Evolutionary conservation across 2,888 invertebrate species (phyloP), one percentile per base, ranked within the genome.

Genomic region (Ischnus inquisitorius): DNA sequence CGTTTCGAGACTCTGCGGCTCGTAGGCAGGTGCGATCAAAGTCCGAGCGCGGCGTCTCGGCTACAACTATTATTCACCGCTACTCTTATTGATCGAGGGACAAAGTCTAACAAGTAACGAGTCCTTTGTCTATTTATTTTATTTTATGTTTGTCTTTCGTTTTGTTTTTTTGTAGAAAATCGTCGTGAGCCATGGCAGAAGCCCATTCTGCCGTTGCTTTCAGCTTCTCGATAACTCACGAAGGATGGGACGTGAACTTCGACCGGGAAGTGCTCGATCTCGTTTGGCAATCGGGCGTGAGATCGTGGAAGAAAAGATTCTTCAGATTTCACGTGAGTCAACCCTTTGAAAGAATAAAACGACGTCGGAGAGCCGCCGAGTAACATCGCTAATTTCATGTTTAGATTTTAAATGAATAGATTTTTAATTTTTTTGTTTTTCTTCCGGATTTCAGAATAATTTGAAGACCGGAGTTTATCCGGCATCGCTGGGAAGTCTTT

Each of bases 181-280:
- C 62, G 3, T 48, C 22, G 57, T 65, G 81, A 79, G 71, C 51
- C 86, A 99, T 99, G 99, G 99, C 99, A 92, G 99, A 99, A 97
- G 99, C 99, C 88, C 99, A 99, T 95, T 97, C 98, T 86, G 99
- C 99, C 77, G 99, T 99, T 86, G 99, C 99, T 85, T 99, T 99
- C 94, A 98, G 98, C 76, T 99, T 99, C 94, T 96, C 98, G 67
- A 98, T 99, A 90, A 98, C 99, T 85, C 99, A 99, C 93, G 99
- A 99, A 93, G 99, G 99, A 88, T 98, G 99, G 95, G 98, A 99
- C 92, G 98, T 99, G 74, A 98, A 99, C 94, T 98, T 99, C 93
- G 99, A 99, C 93, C 96, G 98, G 82, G 99, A 99, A 94, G 98
- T 99, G 5, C 95, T 99, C 12, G 96, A 98, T 92, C 96, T 99